Evolutionary conservation across 2,888 invertebrate species (phyloP), one percentile per base, ranked within the genome.

Genomic region (Leucania comma): DNA sequence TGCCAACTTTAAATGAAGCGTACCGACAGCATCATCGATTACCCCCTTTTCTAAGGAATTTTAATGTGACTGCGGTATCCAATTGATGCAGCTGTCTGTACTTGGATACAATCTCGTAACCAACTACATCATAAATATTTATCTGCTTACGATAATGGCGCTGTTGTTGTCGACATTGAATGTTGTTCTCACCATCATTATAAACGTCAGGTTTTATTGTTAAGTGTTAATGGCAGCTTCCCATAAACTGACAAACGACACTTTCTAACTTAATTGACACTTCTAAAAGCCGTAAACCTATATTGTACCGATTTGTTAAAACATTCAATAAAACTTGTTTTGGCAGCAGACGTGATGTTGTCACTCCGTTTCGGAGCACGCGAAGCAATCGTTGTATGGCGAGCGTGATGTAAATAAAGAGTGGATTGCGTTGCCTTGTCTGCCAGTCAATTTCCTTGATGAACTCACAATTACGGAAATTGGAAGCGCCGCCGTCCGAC

Each of bases 381-480:
- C 87, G 75, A 88, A 86, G 82, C 89, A 85, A 88, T 88, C 88
- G 84, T 81, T 87, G 88, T 86, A 87, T 84, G 80, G 83, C 75
- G 83, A 82, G 86, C 88, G 85, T 89, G 87, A 88, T 89, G 88
- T 89, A 90, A 91, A 90, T 91, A 91, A 90, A 89, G 88, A 91
- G 88, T 90, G 88, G 87, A 90, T 90, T 89, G 90, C 89, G 88
- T 89, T 88, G 89, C 90, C 90, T 90, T 91, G 91, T 91, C 93
- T 92, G 90, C 89, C 89, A 92, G 91, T 93, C 94, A 94, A 94
- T 94, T 95, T 94, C 93, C 93, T 93, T 94, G 93, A 95, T 94
- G 93, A 94, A 93, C 90, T 93, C 90, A 93, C 94, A 94, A 94
- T 95, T 94, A 94, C 93, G 94, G 93, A 95, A 94, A 95, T 95